A percentile compares a stretch with the other conserved stretches of the same genome.
These are phyloP conservation scores for Varanus komodoensis DNA, from an alignment of 2,113 vertebrate genomes.

Conservation along the genomic window DNA sequence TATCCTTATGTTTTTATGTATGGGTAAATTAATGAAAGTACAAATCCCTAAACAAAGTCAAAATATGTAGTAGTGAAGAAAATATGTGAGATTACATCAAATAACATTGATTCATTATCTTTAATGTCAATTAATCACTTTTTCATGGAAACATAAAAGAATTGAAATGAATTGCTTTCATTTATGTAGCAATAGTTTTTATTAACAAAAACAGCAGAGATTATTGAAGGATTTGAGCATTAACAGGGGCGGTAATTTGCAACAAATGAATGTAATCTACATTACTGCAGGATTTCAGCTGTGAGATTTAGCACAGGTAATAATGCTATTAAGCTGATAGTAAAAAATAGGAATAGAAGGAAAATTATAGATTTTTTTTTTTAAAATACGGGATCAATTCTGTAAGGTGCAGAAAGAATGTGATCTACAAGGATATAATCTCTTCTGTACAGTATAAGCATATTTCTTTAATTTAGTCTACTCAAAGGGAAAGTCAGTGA, in stretches of 20 bases:
- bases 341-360: slow-evolving; percentile 19
- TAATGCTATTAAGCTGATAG: slow-evolving; percentile 46
- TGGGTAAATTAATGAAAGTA: slow-evolving; percentile 23
- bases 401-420: background rate
- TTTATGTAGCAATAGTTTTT: slow-evolving; percentile 47
- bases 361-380: slow-evolving; percentile 22
- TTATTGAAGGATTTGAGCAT: slow-evolving; percentile 47
- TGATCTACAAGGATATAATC: slow-evolving; percentile 11
- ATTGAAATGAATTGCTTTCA: slow-evolving; percentile 38
- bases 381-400: slow-evolving; percentile 20
- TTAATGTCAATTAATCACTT: slow-evolving; percentile 36
- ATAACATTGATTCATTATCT: slow-evolving; percentile 42
- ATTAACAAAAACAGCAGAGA: slow-evolving; percentile 58
- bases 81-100: slow-evolving; percentile 46
- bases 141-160: slow-evolving; percentile 15
- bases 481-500: background rate
- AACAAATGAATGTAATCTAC: slow-evolving; percentile 49
- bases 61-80: slow-evolving; percentile 30
- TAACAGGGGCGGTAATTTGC: slow-evolving; percentile 43
- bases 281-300: slow-evolving; percentile 29
- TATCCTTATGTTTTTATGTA: background rate
- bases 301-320: slow-evolving; percentile 44
- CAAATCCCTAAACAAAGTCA: slow-evolving; percentile 16
- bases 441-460: background rate
- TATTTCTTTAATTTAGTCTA: slow-evolving; percentile 2